Percentiles rank a stretch among this genome's conserved stretches.
Conservation (phyloP, 2,113 vertebrate species). For the Dasyornis broadbenti region DNA sequence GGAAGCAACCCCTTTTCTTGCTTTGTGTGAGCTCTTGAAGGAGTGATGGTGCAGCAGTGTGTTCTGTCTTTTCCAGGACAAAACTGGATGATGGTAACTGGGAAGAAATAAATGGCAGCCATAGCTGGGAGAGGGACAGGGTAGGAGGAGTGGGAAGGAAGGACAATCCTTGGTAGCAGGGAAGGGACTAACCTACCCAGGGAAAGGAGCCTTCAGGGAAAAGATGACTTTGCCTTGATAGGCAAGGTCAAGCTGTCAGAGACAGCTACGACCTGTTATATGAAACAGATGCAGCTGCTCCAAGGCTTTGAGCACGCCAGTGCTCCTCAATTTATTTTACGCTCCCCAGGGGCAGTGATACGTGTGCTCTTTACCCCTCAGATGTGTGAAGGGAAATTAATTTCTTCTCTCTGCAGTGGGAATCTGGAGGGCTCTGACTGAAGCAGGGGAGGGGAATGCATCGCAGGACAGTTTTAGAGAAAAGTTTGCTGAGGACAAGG, state of each 20-base stretch:
- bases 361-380: neutral
- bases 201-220: neutral
- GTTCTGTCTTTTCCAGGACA: neutral
- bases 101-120: neutral
- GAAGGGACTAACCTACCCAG: neutral
- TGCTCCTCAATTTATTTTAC: neutral
- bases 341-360: neutral
- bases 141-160: neutral
- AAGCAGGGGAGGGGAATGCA: neutral
- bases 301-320: neutral
- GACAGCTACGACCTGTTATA: neutral
- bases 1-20: neutral
- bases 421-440: neutral
- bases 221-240: neutral
- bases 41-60: neutral
- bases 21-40: neutral
- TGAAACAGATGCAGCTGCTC: neutral
- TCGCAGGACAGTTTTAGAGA: neutral
- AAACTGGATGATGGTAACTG: neutral
- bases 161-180: neutral
- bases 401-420: neutral
- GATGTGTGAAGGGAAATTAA: neutral
- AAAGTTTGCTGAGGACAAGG: neutral
- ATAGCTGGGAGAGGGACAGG: rapidly evolving
- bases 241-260: neutral